Evolutionary conservation across 1,140 invertebrate genomes (phyloP).

Genomic region (Sweltsa coloradensis): DNA sequence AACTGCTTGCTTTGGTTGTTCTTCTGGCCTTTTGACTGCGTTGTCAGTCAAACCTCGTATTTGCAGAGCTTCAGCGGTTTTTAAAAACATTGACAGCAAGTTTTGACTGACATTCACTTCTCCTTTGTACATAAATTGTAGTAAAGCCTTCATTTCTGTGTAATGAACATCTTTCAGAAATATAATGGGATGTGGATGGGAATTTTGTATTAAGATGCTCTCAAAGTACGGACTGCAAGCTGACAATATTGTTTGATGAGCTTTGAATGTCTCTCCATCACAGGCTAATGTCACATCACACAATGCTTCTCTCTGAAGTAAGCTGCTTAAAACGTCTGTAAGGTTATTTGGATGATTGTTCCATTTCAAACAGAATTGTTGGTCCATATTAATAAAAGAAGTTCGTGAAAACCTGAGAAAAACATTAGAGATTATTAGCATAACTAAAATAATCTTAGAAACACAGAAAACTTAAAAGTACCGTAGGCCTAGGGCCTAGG

Average conservation of each 20-base stretch:
- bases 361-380: constrained; percentile 90
- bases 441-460: no score
- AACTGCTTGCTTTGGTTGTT: constrained; percentile 15
- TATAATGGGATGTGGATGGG: constrained; percentile 83
- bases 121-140: constrained; percentile 86
- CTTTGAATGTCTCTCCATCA: constrained; percentile 81
- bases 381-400: constrained; percentile 48
- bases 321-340: constrained; percentile 73
- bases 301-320: constrained; percentile 72
- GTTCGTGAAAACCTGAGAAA: constrained; percentile 10
- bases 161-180: constrained; percentile 81
- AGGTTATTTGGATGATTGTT: constrained; percentile 86
- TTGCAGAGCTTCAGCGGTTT: constrained; percentile 82
- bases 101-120: constrained; percentile 81
- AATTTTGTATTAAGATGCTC: constrained; percentile 81
- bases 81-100: constrained; percentile 75
- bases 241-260: constrained; percentile 85
- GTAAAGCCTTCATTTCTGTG: constrained; percentile 72
- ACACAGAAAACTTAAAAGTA: no score
- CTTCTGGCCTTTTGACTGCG: constrained; percentile 29
- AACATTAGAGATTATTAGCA: no score
- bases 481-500: no score
- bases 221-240: constrained; percentile 93
- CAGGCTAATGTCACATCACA: constrained; percentile 88
- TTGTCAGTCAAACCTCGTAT: constrained; percentile 80